phyloP scores from a whole-genome alignment of 2,113 vertebrate genomes.

The Bubo scandiacus region DNA sequence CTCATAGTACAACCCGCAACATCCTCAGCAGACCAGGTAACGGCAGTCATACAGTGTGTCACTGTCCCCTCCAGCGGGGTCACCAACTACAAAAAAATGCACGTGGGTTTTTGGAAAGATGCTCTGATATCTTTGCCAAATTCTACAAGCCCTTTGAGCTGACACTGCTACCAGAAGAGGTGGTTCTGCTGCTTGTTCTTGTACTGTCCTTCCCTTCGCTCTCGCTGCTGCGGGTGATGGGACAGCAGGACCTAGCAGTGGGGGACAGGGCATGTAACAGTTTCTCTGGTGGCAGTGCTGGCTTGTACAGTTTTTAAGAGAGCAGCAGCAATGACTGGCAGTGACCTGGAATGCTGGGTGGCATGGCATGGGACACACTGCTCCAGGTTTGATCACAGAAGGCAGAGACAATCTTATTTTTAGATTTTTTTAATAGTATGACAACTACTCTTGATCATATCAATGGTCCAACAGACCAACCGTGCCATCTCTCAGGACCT shows the following conservation, averaged over 20 bases:
- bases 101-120: not conserved
- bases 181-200: not conserved
- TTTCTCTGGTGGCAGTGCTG: not conserved
- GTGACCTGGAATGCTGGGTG: not conserved
- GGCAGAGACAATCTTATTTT: not conserved
- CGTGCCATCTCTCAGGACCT: not conserved
- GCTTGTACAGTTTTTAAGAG: not conserved
- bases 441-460: not conserved
- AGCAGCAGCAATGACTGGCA: not conserved
- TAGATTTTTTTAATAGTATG: not conserved
- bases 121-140: not conserved
- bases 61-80: not conserved
- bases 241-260: not conserved
- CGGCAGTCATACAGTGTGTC: rapidly evolving
- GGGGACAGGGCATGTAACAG: not conserved
- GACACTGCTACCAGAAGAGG: not conserved
- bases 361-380: not conserved
- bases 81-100: not conserved
- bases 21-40: not conserved
- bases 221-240: not conserved
- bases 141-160: not conserved
- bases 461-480: not conserved
- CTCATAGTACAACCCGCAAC: not conserved
- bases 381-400: not conserved
- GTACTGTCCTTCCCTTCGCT: not conserved